A percentile compares a stretch with the other conserved stretches of the same genome.
These are phyloP conservation scores for Nasua narica DNA, from an alignment of 2,797 vertebrate genomes.

Conservation along the genomic window DNA sequence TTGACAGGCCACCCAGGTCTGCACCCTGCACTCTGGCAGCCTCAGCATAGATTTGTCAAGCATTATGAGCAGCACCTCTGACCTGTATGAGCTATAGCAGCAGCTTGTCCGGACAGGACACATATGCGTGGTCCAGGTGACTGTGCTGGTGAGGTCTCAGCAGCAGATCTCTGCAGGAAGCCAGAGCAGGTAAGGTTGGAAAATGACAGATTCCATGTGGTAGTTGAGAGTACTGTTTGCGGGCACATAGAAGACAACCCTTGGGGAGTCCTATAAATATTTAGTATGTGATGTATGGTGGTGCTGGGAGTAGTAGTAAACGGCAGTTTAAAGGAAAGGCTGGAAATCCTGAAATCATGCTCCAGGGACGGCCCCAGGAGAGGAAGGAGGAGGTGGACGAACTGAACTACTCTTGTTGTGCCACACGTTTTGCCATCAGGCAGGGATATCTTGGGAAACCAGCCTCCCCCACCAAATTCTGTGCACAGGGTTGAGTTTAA, in stretches of 20 bases:
- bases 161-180: not conserved
- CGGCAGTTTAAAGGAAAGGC: not conserved
- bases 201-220: not conserved
- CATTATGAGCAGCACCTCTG: not conserved
- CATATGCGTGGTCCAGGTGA: not conserved
- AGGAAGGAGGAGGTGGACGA: not conserved
- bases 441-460: not conserved
- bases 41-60: not conserved
- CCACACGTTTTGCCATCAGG: not conserved
- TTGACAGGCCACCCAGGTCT: not conserved
- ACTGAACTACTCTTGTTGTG: not conserved
- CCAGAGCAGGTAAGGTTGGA: not conserved
- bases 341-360: not conserved
- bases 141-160: not conserved
- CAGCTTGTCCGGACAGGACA: accelerated
- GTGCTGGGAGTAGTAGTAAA: not conserved
- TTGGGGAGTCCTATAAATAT: not conserved
- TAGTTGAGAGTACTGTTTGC: not conserved
- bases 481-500: not conserved
- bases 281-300: not conserved
- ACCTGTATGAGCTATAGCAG: not conserved
- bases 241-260: not conserved
- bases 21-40: not conserved
- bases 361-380: not conserved
- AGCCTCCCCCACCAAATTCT: not conserved